Evolutionary conservation across 1,140 invertebrate genomes (phyloP), one percentile per base, ranked within the genome.

Genomic region (Lysiphlebus fabarum): DNA sequence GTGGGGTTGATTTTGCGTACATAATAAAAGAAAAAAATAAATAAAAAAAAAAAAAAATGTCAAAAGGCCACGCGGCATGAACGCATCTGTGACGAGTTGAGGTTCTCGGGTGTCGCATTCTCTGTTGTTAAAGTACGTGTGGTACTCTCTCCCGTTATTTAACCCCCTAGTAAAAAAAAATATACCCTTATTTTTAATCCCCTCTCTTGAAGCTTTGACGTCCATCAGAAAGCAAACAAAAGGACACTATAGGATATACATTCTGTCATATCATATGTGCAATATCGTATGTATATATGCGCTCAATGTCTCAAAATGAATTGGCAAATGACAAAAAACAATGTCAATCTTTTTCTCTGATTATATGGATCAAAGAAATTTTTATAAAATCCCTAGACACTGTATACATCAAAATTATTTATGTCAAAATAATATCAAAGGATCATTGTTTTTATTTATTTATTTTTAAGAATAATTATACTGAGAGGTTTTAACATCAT

Each of bases 221-320:
- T 14, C 33, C 53, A 55, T 44, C 42, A 43, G 53, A 37, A n/a
- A 26, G n/a, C 58, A 59, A 59, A 59, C 58, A 59, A 59, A 54
- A 54, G 58, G 26, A n/a, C 48, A 36, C 9, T 10, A 12, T 14
- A n/a, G 44, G 7, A 1, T 47, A 26, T 12, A 11, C 44, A 11
- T n/a, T 7, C n/a, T 47, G 8, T n/a, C n/a, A 11, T 8, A n/a
- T 11, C 26, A 7, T 49, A 14, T 4, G 14, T 7, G 9, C 7
- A 1, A 7, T 49, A 33, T n/a, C n/a, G n/a, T n/a, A n/a, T n/a
- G n/a, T 49, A 34, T 49, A 17, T 47, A 26, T 47, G 12, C 6
- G 57, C 44, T 59, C 51, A 53, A 58, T 58, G 48, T 58, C 48
- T 45, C 36, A 34, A 53, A 59, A 53, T 54, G 58, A 43, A 59